Evolutionary conservation across 1,140 invertebrate genomes (phyloP).

Genomic region (Drosophila virilis): DNA sequence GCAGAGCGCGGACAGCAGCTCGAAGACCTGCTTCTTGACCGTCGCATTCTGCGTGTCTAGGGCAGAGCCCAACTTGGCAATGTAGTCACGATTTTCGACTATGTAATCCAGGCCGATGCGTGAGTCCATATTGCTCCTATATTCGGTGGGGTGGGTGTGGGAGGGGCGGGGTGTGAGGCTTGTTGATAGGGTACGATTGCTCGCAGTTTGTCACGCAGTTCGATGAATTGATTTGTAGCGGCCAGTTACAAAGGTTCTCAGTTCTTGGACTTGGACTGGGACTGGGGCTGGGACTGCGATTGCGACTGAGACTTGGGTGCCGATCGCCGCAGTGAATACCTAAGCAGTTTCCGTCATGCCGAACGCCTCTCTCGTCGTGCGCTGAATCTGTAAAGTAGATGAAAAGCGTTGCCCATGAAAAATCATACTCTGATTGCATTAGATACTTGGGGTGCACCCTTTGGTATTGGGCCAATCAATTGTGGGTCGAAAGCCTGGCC

Average conservation of each 20-base stretch:
- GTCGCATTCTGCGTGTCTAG: slow-evolving; percentile 93
- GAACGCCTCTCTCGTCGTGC: slow-evolving; percentile 51
- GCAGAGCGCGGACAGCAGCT: slow-evolving; percentile 94
- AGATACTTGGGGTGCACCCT: slow-evolving; percentile 42
- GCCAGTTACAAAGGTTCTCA: slow-evolving; percentile 55
- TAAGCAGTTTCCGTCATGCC: slow-evolving; percentile 72
- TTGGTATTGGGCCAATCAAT: slow-evolving; percentile 45
- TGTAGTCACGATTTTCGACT: slow-evolving; percentile 96
- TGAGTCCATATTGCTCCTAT: slow-evolving; percentile 88
- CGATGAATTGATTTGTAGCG: slow-evolving; percentile 60
- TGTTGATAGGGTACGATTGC: neutral
- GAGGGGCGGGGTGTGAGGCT: neutral
- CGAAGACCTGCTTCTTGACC: slow-evolving; percentile 96
- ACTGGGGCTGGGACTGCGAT: slow-evolving; percentile 14
- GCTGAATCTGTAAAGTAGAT: slow-evolving; percentile 63
- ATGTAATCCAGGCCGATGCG: slow-evolving; percentile 96
- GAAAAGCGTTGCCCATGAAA: slow-evolving; percentile 51
- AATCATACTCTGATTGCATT: slow-evolving; percentile 58
- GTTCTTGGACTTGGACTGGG: slow-evolving; percentile 38
- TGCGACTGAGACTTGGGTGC: slow-evolving; percentile 23
- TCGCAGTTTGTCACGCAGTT: slow-evolving; percentile 44
- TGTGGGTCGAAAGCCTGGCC: slow-evolving; percentile 32
- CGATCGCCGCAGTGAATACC: slow-evolving; percentile 61
- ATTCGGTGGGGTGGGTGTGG: slow-evolving; percentile 4
- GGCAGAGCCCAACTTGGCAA: slow-evolving; percentile 94